A percentile compares a stretch with the other conserved stretches of the same genome.
phyloP scores from a whole-genome alignment of 2,113 vertebrate species.

The Nannobrachium achirus region DNA sequence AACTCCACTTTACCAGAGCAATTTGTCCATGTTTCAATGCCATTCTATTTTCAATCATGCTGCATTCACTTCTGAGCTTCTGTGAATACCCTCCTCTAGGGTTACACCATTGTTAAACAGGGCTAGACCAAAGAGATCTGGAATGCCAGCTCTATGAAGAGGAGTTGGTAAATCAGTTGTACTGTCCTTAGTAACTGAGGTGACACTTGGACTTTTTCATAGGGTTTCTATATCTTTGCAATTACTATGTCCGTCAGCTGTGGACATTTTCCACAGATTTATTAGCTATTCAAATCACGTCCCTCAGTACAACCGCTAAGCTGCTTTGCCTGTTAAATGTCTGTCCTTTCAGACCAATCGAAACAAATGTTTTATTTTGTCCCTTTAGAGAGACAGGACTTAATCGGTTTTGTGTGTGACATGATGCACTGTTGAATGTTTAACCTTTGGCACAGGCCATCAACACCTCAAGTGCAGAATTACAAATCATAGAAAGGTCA shows the following conservation, averaged over 20 bases:
- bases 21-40: no score
- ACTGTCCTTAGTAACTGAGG: neutral
- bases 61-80: no score
- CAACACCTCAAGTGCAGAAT: neutral
- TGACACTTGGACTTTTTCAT: conserved; percentile 2
- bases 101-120: neutral
- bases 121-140: neutral
- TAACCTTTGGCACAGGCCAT: neutral
- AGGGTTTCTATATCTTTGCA: neutral
- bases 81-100: neutral
- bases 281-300: no score
- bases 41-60: no score
- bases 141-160: neutral
- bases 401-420: no score
- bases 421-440: neutral
- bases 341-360: neutral
- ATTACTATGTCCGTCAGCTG: neutral
- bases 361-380: neutral
- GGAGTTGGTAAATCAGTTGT: neutral
- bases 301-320: neutral
- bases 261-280: no score
- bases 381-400: neutral
- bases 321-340: neutral
- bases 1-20: no score
- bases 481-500: neutral